Conservation (phyloP, 2,113 vertebrate genomes). For the Austrofundulus limnaeus region DNA sequence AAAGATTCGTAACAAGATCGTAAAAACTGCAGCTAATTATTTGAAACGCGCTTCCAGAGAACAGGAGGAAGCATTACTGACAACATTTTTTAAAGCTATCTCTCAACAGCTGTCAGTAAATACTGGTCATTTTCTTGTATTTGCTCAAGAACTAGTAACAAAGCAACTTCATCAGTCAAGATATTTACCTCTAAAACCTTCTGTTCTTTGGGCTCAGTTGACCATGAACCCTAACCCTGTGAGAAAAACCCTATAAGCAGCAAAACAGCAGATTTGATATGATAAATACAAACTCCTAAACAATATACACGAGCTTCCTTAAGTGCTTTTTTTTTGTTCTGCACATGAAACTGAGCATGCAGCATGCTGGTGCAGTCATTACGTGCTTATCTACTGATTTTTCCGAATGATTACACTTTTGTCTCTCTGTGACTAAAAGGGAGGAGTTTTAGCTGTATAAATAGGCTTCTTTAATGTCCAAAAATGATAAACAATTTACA, state of each 20-base stretch:
- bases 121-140: not conserved
- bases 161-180: not conserved
- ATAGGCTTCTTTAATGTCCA: not conserved
- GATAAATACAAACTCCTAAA: conserved; percentile 2
- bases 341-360: conserved; percentile 8
- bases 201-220: conserved; percentile 7
- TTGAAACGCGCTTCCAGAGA: too few relatives aligned
- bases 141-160: conserved; percentile 5
- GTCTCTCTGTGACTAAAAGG: not conserved
- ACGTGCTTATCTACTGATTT: conserved; percentile 4
- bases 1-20: too few relatives aligned
- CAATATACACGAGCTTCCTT: not conserved
- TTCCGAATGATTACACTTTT: not conserved
- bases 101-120: not conserved
- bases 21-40: too few relatives aligned
- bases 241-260: not conserved
- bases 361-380: not conserved
- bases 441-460: not conserved
- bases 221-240: conserved; percentile 3
- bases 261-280: conserved; percentile 10
- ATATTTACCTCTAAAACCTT: not conserved
- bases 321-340: not conserved
- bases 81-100: not conserved
- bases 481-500: not conserved
- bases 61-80: not conserved